Evolutionary conservation across 2,888 invertebrate species (phyloP), one percentile per base, ranked within the genome.

Genomic region (Miltochrista miniata): DNA sequence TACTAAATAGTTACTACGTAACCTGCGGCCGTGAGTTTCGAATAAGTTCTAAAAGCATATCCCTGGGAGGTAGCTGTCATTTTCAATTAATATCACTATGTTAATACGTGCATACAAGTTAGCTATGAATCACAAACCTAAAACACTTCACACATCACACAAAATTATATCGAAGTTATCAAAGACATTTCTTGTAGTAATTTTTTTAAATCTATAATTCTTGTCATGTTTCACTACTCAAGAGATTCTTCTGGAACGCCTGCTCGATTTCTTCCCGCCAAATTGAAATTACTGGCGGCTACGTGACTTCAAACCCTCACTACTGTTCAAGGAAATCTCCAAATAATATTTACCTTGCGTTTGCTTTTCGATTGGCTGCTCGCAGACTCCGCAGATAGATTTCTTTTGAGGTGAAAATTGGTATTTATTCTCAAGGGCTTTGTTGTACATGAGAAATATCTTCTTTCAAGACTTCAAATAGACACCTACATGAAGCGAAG

Each of bases 251-350:
- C 56, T 73, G 73, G 63, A 68, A 72, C 74, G 68, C 72, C 54
- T 73, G 74, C 69, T 66, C 50, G 72, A 74, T 70, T 71, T 74
- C 76, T 74, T 81, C 69, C 58, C 74, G 68, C 75, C 75, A 80
- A 87, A 87, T 87, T 83, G 86, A 87, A 87, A 88, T 85, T 82
- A 83, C 81, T 79, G 75, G 65, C 72, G 68, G 59, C 69, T 83
- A 87, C 85, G 87, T 88, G 88, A 87, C 83, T 85, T 79, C 82
- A 84, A 80, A 74, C 80, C 81, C 80, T 48, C 80, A 76, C 77
- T 69, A 70, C 74, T 79, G 77, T 79, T 79, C 72, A 72, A 80
- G 73, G 71, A 80, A 77, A 83, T 81, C 76, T 75, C 78, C 75
- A 80, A 83, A 85, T 83, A 85, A 84, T 85, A 83, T 88, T 86